phyloP scores from a whole-genome alignment of 2,113 vertebrate species.

The Alectura lathami region DNA sequence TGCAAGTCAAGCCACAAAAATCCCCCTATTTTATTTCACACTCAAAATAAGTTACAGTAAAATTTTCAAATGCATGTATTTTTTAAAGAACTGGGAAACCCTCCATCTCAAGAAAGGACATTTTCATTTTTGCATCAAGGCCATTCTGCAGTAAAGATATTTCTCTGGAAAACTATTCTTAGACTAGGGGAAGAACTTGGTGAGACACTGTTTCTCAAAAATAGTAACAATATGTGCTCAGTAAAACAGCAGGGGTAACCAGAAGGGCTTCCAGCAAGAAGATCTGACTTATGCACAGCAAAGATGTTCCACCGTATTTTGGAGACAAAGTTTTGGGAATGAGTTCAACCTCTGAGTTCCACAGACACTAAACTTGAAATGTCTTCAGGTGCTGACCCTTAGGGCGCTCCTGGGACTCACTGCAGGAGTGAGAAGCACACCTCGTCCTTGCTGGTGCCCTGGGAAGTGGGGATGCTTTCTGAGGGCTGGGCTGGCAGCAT shows the following conservation, averaged over 20 bases:
- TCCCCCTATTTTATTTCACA: neutral
- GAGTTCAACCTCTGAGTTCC: neutral
- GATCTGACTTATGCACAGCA: neutral
- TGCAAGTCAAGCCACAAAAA: constrained; percentile 49
- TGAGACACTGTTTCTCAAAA: neutral
- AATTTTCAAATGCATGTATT: neutral
- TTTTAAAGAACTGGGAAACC: neutral
- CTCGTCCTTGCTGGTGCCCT: neutral
- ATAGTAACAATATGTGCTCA: constrained; percentile 27
- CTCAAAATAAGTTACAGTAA: neutral
- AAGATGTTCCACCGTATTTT: neutral
- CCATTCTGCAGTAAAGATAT: neutral
- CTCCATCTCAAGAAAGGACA: neutral
- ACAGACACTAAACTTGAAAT: neutral
- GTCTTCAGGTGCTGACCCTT: neutral
- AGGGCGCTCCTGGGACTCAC: rapidly evolving
- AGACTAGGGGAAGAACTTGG: neutral
- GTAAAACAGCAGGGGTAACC: constrained; percentile 27
- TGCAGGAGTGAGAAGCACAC: neutral
- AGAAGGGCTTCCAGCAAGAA: neutral
- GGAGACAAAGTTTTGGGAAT: neutral
- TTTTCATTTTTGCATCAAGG: neutral
- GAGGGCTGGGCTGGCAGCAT: neutral
- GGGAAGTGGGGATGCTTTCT: neutral
- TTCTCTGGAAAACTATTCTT: constrained; percentile 23